Percentiles rank a stretch among this genome's conserved stretches.
phyloP scores from a whole-genome alignment of 2,797 vertebrate genomes.

The Aldrovandia affinis region DNA sequence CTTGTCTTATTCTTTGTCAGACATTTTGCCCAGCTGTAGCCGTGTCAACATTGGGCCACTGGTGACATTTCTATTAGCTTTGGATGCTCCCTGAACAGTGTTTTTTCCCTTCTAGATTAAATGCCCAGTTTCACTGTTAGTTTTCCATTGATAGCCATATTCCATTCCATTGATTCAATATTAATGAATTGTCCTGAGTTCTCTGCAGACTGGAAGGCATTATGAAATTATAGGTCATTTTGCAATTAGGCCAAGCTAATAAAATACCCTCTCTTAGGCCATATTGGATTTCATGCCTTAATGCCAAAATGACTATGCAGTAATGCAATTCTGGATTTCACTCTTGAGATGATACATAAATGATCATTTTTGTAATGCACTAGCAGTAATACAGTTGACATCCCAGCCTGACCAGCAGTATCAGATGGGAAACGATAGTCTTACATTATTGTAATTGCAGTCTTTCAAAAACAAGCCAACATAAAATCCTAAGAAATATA shows the following conservation, averaged over 20 bases:
- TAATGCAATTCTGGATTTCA: neutral
- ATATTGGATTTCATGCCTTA: neutral
- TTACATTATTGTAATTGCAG: too few species aligned
- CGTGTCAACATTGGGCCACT: neutral
- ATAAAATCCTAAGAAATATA: too few species aligned
- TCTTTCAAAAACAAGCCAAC: too few species aligned
- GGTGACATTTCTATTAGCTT: neutral
- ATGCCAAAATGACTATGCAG: neutral
- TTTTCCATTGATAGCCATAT: neutral
- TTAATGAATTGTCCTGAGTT: neutral
- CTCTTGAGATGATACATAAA: neutral
- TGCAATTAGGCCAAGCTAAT: neutral
- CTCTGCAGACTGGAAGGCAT: neutral
- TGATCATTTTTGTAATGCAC: neutral
- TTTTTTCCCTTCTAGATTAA: neutral
- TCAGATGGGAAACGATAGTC: too few species aligned
- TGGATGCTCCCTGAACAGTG: neutral
- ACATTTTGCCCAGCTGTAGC: neutral
- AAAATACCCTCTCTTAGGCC: neutral
- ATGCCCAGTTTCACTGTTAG: neutral
- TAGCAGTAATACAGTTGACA: neutral
- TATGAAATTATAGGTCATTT: neutral
- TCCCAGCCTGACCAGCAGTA: too few species aligned
- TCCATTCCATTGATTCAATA: too few species aligned
- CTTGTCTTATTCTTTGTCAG: neutral